Conservation (phyloP, 2,797 vertebrate genomes). For the Malacoctenus gilli region DNA sequence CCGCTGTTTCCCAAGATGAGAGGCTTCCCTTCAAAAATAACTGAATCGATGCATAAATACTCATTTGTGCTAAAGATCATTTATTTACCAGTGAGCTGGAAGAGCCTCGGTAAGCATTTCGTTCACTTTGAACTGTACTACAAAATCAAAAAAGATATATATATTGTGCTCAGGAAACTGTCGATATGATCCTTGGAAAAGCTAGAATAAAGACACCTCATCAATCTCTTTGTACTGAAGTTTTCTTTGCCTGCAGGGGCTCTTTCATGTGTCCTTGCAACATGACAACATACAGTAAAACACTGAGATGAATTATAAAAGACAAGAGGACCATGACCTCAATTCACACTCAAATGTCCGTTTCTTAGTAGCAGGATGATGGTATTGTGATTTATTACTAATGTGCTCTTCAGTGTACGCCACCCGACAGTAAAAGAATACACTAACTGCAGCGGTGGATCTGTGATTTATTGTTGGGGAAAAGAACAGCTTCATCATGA, state of each 20-base stretch:
- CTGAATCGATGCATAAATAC: too few species aligned
- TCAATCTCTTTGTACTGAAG: too few species aligned
- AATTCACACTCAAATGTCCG: constrained; percentile 7
- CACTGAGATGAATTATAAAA: constrained; percentile 2
- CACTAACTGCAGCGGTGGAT: constrained; percentile 1
- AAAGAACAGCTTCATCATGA: constrained; percentile 14
- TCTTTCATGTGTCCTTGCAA: constrained; percentile 15
- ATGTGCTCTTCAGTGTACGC: background rate
- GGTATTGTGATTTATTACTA: constrained; percentile 23
- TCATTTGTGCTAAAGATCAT: too few species aligned
- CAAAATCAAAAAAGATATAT: too few species aligned
- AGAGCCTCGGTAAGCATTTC: too few species aligned
- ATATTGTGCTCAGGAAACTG: too few species aligned
- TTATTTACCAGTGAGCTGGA: too few species aligned
- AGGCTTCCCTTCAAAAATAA: too few species aligned
- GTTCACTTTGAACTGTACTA: too few species aligned
- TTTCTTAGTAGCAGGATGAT: constrained; percentile 11
- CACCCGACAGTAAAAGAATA: constrained; percentile 19
- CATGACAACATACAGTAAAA: constrained; percentile 3
- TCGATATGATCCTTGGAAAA: too few species aligned
- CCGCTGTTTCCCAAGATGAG: too few species aligned
- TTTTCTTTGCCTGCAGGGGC: background rate
- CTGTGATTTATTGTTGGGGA: constrained; percentile 17
- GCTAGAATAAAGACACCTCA: too few species aligned
- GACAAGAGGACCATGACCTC: constrained; percentile 3